Percentiles rank a stretch among this genome's conserved stretches.
Evolutionary conservation across 1,140 invertebrate species (phyloP).

Genomic region (Zaprionus africanus): DNA sequence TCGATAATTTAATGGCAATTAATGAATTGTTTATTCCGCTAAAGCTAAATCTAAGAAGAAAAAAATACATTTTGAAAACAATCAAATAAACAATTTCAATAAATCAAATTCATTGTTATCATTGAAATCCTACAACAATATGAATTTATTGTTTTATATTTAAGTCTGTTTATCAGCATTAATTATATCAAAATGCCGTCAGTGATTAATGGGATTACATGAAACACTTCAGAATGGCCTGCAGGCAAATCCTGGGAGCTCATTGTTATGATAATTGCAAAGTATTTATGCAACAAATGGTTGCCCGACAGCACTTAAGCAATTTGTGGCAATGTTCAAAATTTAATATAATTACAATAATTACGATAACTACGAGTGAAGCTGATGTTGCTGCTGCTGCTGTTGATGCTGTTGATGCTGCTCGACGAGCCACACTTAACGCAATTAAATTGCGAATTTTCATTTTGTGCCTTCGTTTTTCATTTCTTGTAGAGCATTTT

Average conservation of each 20-base stretch:
- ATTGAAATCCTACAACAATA: neutral
- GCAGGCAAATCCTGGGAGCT: neutral
- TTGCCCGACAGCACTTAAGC: conserved; percentile 5
- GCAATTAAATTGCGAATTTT: conserved; percentile 33
- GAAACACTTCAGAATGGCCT: neutral
- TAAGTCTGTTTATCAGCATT: neutral
- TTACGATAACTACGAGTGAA: neutral
- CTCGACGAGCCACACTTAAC: conserved; percentile 9
- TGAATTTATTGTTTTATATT: neutral
- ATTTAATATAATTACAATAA: conserved; percentile 7
- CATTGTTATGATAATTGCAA: neutral
- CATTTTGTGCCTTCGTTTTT: neutral
- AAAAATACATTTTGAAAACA: too few relatives aligned
- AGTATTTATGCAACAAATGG: neutral
- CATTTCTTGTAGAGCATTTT: neutral
- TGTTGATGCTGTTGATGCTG: neutral
- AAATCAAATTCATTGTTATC: neutral
- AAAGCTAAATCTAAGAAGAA: too few relatives aligned
- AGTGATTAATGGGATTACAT: neutral
- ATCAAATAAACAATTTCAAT: too few relatives aligned
- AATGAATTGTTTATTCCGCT: too few relatives aligned
- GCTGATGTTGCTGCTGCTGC: neutral
- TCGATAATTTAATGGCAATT: too few relatives aligned
- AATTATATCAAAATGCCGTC: neutral
- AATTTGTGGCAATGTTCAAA: neutral